These are phyloP conservation scores for Orthonevra nobilis DNA, from an alignment of 2,888 invertebrate genomes.

Conservation along the genomic window DNA sequence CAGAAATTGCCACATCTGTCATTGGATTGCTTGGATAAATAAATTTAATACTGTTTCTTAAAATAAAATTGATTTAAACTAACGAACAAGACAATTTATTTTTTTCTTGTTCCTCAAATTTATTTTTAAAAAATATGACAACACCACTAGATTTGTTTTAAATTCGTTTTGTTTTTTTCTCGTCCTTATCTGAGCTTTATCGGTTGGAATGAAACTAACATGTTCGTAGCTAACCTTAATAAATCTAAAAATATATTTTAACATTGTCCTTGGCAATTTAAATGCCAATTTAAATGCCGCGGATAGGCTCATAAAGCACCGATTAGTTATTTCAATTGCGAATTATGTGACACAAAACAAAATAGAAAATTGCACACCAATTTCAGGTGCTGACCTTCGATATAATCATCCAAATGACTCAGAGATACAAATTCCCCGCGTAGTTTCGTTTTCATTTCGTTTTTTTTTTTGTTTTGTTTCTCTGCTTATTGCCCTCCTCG, in stretches of 20 bases:
- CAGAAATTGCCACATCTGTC: not conserved
- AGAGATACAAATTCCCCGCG: not conserved
- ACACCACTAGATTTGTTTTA: no score
- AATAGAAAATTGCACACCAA: conserved; percentile 56
- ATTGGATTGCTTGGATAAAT: no score
- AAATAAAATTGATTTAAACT: not conserved
- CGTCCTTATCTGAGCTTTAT: no score
- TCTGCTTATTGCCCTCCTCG: conserved; percentile 4
- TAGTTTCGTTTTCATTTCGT: not conserved
- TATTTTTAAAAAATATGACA: conserved; percentile 39
- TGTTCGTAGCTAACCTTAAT: no score
- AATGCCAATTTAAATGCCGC: not conserved
- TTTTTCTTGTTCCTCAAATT: no score
- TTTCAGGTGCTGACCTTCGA: conserved; percentile 49
- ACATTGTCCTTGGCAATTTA: conserved; percentile 18
- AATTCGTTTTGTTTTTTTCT: no score
- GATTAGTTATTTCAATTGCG: conserved; percentile 19
- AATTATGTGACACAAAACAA: not conserved
- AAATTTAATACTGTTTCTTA: no score
- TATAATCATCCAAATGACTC: conserved; percentile 42
- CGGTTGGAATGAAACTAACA: no score
- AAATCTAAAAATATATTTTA: no score
- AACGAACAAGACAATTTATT: conserved; percentile 7
- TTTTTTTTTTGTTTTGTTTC: not conserved
- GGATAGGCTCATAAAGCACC: conserved; percentile 44